Base-by-base conservation (phyloP, 2,797 vertebrate genomes). In the Artibeus lituratus region DNA sequence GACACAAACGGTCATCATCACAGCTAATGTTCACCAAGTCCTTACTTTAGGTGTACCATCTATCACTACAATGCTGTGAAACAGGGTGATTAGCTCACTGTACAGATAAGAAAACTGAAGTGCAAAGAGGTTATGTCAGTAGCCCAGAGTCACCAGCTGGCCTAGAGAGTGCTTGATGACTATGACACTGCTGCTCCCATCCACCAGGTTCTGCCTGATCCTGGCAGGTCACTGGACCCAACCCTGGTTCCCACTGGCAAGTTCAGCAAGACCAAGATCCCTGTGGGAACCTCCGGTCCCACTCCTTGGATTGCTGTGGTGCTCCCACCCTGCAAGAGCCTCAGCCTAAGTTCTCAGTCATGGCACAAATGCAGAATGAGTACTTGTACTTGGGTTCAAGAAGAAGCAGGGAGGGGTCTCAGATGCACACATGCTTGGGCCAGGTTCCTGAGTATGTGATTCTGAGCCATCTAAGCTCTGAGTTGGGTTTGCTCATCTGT, bases 381-480 rank as follows among this genome's bases (percentile, higher is more conserved):
- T 4, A 8, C 11, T 9, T 0, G 6, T 5, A 12, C 62, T 11
- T 6, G 0, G 37, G 9, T 32, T 12, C 83, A 47, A 1, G 39
- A 24, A 22, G 16, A 26, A 59, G 39, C 29, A 37, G 22, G 22
- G 42, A 80, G 90, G 18, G 16, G 24, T 12, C 42, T 42, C 35
- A 15, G 39, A 10, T 4, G 3, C 19, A 39, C 0, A 4, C 0
- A 1, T 22, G 9, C 42, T 0, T 24, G 24, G 18, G 26, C 10
- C 6, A 18, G 37, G 59, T 18, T 26, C n/a, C 11, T 18, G 37
- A 47, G 24, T 29, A 0, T n/a, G 3, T 8, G 55, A 42, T 59
- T 69, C 70, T 80, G 19, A 42, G 80, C 12, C 37, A 26, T 32
- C 59, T 39, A 3, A 57, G 74, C 67, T 39, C 57, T 35, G 59